Percentiles rank a stretch among this genome's conserved stretches.
These are phyloP conservation scores for Gadus chalcogrammus DNA, from an alignment of 2,113 vertebrate species.

Conservation along the genomic window DNA sequence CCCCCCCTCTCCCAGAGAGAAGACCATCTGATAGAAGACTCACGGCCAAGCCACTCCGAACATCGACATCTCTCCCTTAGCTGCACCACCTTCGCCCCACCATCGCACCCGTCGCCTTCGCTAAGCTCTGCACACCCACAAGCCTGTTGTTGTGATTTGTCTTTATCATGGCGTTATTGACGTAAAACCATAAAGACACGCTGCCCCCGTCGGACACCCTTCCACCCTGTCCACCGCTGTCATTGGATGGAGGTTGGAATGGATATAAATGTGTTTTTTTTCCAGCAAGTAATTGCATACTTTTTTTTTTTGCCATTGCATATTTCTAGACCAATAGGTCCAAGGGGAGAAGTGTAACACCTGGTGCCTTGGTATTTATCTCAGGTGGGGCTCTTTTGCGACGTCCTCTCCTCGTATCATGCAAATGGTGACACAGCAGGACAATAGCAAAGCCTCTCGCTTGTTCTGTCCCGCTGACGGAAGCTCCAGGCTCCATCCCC, in stretches of 20 bases:
- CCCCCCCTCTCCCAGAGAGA: slow-evolving; percentile 46
- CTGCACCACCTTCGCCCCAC: slow-evolving; percentile 13
- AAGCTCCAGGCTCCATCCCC: slow-evolving; percentile 22
- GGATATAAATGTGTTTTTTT: slow-evolving; percentile 12
- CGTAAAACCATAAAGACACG: not conserved
- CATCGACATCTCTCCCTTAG: slow-evolving; percentile 24
- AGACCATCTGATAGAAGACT: slow-evolving; percentile 61
- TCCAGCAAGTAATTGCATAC: not conserved
- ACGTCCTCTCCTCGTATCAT: not conserved
- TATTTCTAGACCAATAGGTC: not conserved
- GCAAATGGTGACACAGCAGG: slow-evolving; percentile 6
- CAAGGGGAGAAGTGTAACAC: not conserved
- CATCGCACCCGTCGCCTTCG: slow-evolving; percentile 20
- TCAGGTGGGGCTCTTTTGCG: not conserved
- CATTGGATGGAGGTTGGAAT: not conserved
- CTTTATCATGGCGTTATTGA: not conserved
- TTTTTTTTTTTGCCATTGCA: not conserved
- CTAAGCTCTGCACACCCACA: not conserved
- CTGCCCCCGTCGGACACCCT: not conserved
- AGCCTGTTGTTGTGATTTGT: not conserved
- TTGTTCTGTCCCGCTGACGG: slow-evolving; percentile 14
- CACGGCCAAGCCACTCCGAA: slow-evolving; percentile 45
- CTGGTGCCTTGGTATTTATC: not conserved
- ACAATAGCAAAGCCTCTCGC: slow-evolving; percentile 10
- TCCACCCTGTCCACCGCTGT: not conserved